These are phyloP conservation scores for Pao palembangensis DNA, from an alignment of 2,113 vertebrate genomes.

Conservation along the genomic window DNA sequence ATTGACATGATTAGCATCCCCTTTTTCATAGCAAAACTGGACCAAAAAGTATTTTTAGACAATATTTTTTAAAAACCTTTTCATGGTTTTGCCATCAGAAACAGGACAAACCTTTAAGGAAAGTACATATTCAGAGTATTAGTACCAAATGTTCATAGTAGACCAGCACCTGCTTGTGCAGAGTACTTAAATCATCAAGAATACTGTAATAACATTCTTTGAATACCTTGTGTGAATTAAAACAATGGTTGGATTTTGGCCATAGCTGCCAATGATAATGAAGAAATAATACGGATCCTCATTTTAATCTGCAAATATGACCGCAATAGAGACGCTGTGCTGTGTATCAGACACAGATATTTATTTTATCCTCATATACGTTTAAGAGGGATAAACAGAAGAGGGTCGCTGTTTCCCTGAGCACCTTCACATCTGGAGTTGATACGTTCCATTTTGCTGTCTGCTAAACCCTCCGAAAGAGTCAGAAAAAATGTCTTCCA, in stretches of 20 bases:
- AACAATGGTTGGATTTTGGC: conserved; percentile 47
- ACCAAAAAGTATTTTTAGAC: conserved; percentile 48
- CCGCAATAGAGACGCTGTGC: conserved; percentile 7
- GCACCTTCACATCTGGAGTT: conserved; percentile 72
- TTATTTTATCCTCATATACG: conserved; percentile 31
- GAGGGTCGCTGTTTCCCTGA: conserved; percentile 54
- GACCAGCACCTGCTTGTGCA: conserved; percentile 19
- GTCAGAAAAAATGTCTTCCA: conserved; percentile 76
- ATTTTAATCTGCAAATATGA: conserved; percentile 9
- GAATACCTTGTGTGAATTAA: conserved; percentile 62
- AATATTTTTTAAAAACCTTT: conserved; percentile 35
- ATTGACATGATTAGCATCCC: conserved; percentile 5
- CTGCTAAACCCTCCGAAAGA: conserved; percentile 72
- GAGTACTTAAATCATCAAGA: conserved; percentile 49
- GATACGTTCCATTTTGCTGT: conserved; percentile 75
- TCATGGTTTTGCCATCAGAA: conserved; percentile 58
- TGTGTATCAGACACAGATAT: conserved; percentile 17
- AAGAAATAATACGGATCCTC: neutral
- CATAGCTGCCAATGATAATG: conserved; percentile 27
- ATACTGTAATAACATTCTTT: conserved; percentile 71
- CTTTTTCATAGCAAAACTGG: conserved; percentile 8
- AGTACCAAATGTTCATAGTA: conserved; percentile 32
- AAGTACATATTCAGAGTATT: neutral
- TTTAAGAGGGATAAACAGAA: conserved; percentile 44
- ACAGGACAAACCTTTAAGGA: conserved; percentile 32